These are phyloP conservation scores for Gasterosteus nipponicus DNA, from an alignment of 2,113 vertebrate species.

Conservation along the genomic window DNA sequence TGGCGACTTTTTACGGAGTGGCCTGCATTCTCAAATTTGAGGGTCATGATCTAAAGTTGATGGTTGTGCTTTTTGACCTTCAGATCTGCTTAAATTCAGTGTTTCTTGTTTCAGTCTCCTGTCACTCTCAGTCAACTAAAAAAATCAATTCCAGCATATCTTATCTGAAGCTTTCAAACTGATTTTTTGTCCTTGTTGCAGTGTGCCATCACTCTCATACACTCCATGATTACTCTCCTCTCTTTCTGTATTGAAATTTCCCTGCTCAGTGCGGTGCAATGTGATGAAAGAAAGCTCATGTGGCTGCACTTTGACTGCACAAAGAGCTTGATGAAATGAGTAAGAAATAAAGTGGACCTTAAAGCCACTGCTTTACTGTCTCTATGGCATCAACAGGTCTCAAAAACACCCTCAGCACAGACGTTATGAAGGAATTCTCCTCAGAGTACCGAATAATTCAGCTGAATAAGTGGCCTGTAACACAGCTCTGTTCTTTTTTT, in stretches of 20 bases:
- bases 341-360: not conserved
- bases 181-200: not conserved
- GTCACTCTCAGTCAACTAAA: too few species aligned
- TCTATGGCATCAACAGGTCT: not conserved
- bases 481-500: not conserved
- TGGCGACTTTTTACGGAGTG: too few species aligned
- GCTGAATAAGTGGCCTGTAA: not conserved
- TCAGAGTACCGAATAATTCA: not conserved
- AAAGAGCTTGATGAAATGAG: not conserved
- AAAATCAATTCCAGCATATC: not conserved
- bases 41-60: not conserved
- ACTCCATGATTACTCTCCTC: not conserved
- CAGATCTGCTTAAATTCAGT: not conserved
- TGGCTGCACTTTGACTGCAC: not conserved
- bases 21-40: not conserved
- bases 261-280: not conserved
- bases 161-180: not conserved
- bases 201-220: not conserved
- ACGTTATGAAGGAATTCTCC: not conserved
- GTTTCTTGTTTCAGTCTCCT: not conserved
- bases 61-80: not conserved
- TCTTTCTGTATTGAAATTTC: not conserved
- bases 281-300: not conserved
- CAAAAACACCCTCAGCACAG: not conserved
- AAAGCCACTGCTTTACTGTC: not conserved